These are phyloP conservation scores for Diarsia rubi DNA, from an alignment of 2,888 invertebrate species.

Conservation along the genomic window DNA sequence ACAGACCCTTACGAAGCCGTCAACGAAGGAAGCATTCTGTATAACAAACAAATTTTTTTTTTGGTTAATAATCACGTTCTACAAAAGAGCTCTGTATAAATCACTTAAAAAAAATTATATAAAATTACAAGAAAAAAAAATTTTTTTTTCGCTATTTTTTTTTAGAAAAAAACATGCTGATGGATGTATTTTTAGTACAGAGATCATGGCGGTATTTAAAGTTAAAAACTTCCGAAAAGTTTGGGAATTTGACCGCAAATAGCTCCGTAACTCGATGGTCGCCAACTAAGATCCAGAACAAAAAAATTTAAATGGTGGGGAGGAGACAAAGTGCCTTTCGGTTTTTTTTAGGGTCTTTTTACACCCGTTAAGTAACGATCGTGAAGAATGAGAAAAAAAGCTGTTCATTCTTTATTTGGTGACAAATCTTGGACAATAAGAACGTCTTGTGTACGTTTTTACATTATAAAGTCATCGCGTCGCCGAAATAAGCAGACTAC, in stretches of 20 bases:
- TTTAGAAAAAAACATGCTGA: no score
- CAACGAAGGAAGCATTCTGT: background rate
- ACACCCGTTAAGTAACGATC: background rate
- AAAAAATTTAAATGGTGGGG: background rate
- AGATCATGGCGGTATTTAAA: background rate
- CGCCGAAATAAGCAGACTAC: background rate
- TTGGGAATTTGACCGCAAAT: background rate
- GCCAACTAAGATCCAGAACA: background rate
- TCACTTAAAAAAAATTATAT: no score
- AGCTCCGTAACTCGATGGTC: background rate
- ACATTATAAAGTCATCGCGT: no score
- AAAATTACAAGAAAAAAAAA: no score
- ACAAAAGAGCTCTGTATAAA: no score
- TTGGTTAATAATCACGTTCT: background rate
- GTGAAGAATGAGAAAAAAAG: background rate
- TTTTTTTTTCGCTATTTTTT: no score
- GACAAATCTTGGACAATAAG: conserved; percentile 21
- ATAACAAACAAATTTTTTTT: background rate
- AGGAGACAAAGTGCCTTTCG: background rate
- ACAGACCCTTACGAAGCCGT: background rate
- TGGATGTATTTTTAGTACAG: background rate
- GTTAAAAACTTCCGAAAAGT: background rate
- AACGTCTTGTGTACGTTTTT: background rate
- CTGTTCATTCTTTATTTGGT: background rate
- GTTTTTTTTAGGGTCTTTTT: background rate